Evolutionary conservation across 2,797 vertebrate genomes (phyloP), one percentile per base, ranked within the genome.

Genomic region (Sitta carolinensis): DNA sequence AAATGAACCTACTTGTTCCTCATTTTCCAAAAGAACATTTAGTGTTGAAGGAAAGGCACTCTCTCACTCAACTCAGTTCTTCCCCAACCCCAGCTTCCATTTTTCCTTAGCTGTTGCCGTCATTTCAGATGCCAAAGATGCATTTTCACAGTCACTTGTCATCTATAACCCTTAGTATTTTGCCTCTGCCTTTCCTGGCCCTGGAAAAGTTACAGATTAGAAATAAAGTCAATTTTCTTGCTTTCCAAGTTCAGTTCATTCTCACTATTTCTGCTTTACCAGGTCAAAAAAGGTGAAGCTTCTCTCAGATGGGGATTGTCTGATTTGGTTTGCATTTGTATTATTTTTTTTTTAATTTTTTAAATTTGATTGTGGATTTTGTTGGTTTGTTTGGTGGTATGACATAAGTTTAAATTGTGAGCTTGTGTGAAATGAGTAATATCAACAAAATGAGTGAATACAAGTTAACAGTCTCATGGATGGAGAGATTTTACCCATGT

Each of bases 41-140:
- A 55, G 48, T 84, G 63, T 87, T 93, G 58, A 97, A 97, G 69
- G 20, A 89, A 88, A 92, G 66, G 45, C 52, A 61, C 66, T 27
- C 8, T 64, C 75, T 86, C 50, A 38, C 52, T 69, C 30, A 30
- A 59, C 42, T 43, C 42, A 73, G 52, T 38, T n/a, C 21, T 83
- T 74, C 17, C 17, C 40, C 38, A 38, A 57, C 76, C 91, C 89
- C 94, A 95, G 84, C 45, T 94, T 96, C 97, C 92, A 96, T 98
- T 98, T 98, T 97, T 98, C 88, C 97, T 97, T 93, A 94, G 91
- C 96, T 98, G 94, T 98, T 98, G 97, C 97, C 92, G 94, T 96
- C 95, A 93, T 98, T 96, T 97, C 96, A 95, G 97, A 96, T 82
- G 78, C 96, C 97, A 98, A 95, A 97, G 87, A 84, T 89, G 95